Evolutionary conservation across 2,888 invertebrate genomes (phyloP).

Genomic region (Aleiodes testaceus): DNA sequence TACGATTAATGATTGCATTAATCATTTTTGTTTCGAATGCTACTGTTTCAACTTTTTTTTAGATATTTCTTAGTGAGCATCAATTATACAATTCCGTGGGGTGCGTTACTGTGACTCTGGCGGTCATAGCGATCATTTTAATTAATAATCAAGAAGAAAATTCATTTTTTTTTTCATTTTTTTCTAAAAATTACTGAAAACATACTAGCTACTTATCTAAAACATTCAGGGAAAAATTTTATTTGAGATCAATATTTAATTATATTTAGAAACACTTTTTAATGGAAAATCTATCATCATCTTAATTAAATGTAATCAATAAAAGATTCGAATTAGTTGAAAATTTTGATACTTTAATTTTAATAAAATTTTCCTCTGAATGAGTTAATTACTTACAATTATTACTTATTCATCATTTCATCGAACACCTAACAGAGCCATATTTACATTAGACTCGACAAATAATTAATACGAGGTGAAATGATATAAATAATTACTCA

Average conservation of each 20-base stretch:
- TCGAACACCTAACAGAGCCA: constrained; percentile 26
- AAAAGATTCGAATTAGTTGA: not conserved
- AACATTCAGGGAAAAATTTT: constrained; percentile 22
- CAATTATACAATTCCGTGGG: constrained; percentile 53
- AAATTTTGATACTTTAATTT: no score
- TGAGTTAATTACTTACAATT: not conserved
- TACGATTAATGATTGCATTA: constrained; percentile 36
- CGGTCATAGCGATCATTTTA: constrained; percentile 39
- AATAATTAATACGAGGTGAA: not conserved
- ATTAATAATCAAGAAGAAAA: constrained; percentile 36
- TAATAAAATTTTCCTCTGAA: constrained; percentile 26
- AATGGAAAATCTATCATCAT: no score
- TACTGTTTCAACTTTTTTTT: constrained; percentile 21
- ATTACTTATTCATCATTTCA: constrained; percentile 4
- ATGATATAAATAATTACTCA: constrained; percentile 10
- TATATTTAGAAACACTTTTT: not conserved
- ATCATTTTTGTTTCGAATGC: constrained; percentile 44
- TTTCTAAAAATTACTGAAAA: constrained; percentile 48
- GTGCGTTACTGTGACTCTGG: constrained; percentile 41
- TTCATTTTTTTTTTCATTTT: constrained; percentile 22
- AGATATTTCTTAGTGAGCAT: constrained; percentile 44
- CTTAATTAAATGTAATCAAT: no score
- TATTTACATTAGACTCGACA: constrained; percentile 8
- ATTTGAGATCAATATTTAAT: not conserved
- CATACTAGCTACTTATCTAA: constrained; percentile 9